phyloP scores from a whole-genome alignment of 2,888 invertebrate genomes.

The Pherbina coryleti region DNA sequence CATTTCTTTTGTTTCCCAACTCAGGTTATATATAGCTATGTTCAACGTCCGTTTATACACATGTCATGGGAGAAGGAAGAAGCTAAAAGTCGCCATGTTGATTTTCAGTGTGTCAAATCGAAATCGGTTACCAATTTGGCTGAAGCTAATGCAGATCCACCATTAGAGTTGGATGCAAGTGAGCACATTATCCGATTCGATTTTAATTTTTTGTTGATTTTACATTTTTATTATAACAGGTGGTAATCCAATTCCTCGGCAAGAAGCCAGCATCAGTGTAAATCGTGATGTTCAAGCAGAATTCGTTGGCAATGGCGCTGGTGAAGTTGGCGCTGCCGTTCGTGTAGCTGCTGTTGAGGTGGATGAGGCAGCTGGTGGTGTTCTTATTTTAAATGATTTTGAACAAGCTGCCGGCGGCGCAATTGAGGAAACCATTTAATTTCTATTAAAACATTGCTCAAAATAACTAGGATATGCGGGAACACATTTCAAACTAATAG shows the following conservation, averaged over 20 bases:
- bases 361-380: slow-evolving; percentile 63
- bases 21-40: slow-evolving; percentile 93
- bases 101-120: slow-evolving; percentile 98
- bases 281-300: slow-evolving; percentile 51
- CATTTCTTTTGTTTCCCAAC: neutral
- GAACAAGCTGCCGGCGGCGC: slow-evolving; percentile 57
- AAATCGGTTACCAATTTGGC: slow-evolving; percentile 97
- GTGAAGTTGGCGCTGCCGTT: slow-evolving; percentile 39
- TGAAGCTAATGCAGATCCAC: slow-evolving; percentile 93
- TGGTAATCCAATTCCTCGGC: slow-evolving; percentile 67
- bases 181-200: slow-evolving; percentile 30
- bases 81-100: slow-evolving; percentile 98
- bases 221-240: slow-evolving; percentile 50
- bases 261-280: slow-evolving; percentile 55
- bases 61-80: slow-evolving; percentile 98
- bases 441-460: neutral
- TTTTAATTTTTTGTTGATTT: neutral
- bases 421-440: slow-evolving; percentile 24
- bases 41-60: slow-evolving; percentile 98
- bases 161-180: slow-evolving; percentile 70
- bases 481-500: slow-evolving; percentile 30
- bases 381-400: slow-evolving; percentile 59
- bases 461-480: slow-evolving; percentile 30
- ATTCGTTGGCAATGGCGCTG: slow-evolving; percentile 44
- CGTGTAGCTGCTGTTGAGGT: slow-evolving; percentile 52